Percentiles rank a stretch among this genome's conserved stretches.
Evolutionary conservation across 2,113 vertebrate genomes (phyloP).

Genomic region (Mus musculus): GRCm39 chr7:89888001-89888500

Average conservation of each 20-base stretch:
- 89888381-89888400: too few relatives aligned
- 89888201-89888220: not conserved
- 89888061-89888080: not conserved
- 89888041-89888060: not conserved
- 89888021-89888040: not conserved
- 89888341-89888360: too few relatives aligned
- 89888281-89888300: constrained; percentile 26
- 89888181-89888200: not conserved
- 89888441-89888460: too few relatives aligned
- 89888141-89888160: not conserved
- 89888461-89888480: too few relatives aligned
- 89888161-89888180: not conserved
- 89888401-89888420: too few relatives aligned
- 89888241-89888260: not conserved
- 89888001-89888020: not conserved
- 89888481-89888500: not conserved
- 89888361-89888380: too few relatives aligned
- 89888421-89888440: too few relatives aligned
- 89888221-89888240: not conserved
- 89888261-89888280: not conserved
- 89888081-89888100: not conserved
- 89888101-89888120: not conserved
- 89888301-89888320: not conserved
- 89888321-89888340: not conserved
- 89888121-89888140: not conserved